Evolutionary conservation across 2,888 invertebrate species (phyloP).

Genomic region (Hypolimnas misippus): DNA sequence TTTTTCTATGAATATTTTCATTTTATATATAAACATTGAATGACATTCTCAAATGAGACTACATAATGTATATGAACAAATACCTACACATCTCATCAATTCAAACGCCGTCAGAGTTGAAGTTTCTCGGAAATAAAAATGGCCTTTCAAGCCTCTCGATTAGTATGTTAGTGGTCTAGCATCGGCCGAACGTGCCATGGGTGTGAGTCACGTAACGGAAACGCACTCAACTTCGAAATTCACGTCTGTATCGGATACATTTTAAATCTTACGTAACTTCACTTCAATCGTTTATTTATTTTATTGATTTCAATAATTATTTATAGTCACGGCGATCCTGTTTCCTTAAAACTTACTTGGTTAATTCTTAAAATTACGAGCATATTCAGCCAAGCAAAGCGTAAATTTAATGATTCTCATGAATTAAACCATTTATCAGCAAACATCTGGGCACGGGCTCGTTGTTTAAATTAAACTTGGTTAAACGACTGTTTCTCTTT

Average conservation of each 20-base stretch:
- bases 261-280: constrained; percentile 30
- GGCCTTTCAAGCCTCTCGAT: constrained; percentile 61
- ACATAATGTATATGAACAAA: not conserved
- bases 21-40: not conserved
- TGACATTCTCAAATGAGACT: not conserved
- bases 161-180: constrained; percentile 76
- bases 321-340: not conserved
- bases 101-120: constrained; percentile 48
- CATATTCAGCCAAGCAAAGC: constrained; percentile 21
- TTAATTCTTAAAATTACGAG: constrained; percentile 9
- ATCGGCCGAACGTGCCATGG: constrained; percentile 73
- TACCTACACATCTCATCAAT: constrained; percentile 45
- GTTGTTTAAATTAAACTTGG: constrained; percentile 68
- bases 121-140: constrained; percentile 63
- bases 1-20: constrained; percentile 7
- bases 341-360: not conserved
- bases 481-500: constrained; percentile 63
- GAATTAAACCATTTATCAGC: constrained; percentile 61
- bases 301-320: constrained; percentile 3
- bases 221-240: constrained; percentile 70
- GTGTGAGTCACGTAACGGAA: constrained; percentile 83
- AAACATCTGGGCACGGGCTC: constrained; percentile 72
- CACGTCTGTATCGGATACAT: constrained; percentile 38
- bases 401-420: constrained; percentile 48
- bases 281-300: constrained; percentile 19